Conservation (phyloP, 2,797 vertebrate species). For the Linurgus olivaceus region DNA sequence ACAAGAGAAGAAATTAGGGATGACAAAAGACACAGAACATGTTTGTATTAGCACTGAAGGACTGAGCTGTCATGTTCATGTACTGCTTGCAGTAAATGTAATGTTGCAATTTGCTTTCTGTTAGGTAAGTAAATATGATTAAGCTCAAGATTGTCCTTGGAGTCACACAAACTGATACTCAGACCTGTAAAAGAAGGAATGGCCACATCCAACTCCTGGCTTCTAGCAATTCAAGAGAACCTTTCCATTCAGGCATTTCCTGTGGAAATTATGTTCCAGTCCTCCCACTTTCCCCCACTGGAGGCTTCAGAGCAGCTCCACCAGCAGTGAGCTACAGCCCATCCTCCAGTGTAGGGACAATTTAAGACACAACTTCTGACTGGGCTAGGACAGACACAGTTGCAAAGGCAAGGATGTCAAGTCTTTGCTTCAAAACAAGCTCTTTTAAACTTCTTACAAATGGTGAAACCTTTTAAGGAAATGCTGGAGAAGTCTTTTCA, state of each 20-base stretch:
- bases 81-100: not conserved
- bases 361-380: not conserved
- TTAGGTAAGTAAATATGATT: not conserved
- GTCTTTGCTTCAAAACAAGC: not conserved
- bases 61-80: not conserved
- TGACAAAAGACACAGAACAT: not conserved
- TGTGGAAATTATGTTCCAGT: not conserved
- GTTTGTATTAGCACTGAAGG: not conserved
- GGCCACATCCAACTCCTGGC: not conserved
- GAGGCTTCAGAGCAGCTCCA: not conserved
- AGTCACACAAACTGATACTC: not conserved
- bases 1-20: not conserved
- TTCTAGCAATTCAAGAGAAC: not conserved
- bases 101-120: not conserved
- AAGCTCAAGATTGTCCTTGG: not conserved
- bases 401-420: not conserved
- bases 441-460: not conserved
- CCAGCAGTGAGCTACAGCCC: not conserved
- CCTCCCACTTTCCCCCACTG: not conserved
- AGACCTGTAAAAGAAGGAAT: not conserved
- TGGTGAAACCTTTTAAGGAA: not conserved
- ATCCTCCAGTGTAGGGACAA: not conserved
- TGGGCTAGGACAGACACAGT: fast-evolving
- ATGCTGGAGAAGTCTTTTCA: not conserved
- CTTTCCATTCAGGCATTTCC: not conserved